Percentiles rank a stretch among this genome's conserved stretches.
phyloP scores from a whole-genome alignment of 2,888 invertebrate genomes.

The Bhutanitis thaidina region DNA sequence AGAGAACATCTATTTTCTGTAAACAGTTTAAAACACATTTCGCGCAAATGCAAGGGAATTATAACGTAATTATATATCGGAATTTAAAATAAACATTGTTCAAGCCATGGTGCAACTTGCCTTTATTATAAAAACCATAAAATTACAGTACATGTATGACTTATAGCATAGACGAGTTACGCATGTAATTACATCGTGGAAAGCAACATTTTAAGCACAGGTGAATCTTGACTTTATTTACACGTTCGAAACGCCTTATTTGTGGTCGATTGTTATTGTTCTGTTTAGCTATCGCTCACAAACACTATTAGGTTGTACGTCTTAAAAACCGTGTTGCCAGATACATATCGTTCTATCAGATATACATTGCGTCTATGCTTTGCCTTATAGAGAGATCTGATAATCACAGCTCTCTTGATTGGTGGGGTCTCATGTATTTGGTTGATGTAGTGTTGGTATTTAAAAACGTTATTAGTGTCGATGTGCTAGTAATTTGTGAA shows the following conservation, averaged over 20 bases:
- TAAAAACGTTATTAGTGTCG: neutral
- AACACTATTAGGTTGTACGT: too few relatives aligned
- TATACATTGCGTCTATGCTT: neutral
- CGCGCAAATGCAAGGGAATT: neutral
- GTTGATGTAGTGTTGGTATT: constrained; percentile 5
- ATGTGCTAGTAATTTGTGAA: constrained; percentile 5
- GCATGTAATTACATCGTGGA: too few relatives aligned
- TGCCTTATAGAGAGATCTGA: neutral
- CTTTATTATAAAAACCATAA: too few relatives aligned
- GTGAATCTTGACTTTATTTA: too few relatives aligned
- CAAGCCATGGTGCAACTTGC: neutral
- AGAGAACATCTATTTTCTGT: constrained; percentile 8
- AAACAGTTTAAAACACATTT: neutral
- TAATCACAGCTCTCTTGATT: constrained; percentile 2
- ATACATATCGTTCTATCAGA: neutral
- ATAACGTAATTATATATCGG: neutral
- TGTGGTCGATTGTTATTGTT: too few relatives aligned
- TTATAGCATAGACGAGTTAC: too few relatives aligned
- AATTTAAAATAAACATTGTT: neutral
- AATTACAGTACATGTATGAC: too few relatives aligned
- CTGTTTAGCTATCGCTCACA: too few relatives aligned
- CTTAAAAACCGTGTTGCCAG: neutral
- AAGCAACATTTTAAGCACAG: too few relatives aligned
- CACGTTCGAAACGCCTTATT: too few relatives aligned
- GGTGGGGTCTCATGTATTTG: neutral